Evolutionary conservation across 2,113 vertebrate genomes (phyloP).

Genomic region (Clarias gariepinus): DNA sequence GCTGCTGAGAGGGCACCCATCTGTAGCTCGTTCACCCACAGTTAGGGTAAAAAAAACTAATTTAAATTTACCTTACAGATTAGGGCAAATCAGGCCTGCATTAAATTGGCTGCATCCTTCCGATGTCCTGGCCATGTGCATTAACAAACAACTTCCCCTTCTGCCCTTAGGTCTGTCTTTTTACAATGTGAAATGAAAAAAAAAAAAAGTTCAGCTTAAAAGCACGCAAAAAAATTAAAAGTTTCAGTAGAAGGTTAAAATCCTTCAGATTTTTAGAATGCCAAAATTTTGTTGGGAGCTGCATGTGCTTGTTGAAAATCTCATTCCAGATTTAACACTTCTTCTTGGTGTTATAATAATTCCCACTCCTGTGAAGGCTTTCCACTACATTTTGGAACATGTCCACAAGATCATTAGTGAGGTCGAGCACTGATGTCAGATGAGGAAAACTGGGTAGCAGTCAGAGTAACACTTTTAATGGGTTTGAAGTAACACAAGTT

Average conservation of each 20-base stretch:
- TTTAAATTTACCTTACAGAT: constrained; percentile 71
- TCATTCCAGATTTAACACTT: not conserved
- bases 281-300: not conserved
- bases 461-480: not conserved
- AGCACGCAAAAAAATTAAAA: not conserved
- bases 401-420: not conserved
- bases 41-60: constrained; percentile 65
- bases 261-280: not conserved
- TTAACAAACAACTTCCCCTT: constrained; percentile 45
- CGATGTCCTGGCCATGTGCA: constrained; percentile 31
- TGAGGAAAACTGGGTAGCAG: not conserved
- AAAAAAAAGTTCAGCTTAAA: constrained; percentile 4
- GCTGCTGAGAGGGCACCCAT: constrained; percentile 71
- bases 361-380: not conserved
- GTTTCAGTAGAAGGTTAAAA: not conserved
- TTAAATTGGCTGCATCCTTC: constrained; percentile 59
- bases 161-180: constrained; percentile 30
- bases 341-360: not conserved
- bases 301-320: not conserved
- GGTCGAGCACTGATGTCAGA: not conserved
- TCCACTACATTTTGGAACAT: not conserved
- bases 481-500: not conserved
- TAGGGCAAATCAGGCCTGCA: constrained; percentile 62
- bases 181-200: constrained; percentile 11
- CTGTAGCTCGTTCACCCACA: constrained; percentile 67